Evolutionary conservation across 2,113 vertebrate genomes (phyloP).

Genomic region (Solenodon paradoxus): DNA sequence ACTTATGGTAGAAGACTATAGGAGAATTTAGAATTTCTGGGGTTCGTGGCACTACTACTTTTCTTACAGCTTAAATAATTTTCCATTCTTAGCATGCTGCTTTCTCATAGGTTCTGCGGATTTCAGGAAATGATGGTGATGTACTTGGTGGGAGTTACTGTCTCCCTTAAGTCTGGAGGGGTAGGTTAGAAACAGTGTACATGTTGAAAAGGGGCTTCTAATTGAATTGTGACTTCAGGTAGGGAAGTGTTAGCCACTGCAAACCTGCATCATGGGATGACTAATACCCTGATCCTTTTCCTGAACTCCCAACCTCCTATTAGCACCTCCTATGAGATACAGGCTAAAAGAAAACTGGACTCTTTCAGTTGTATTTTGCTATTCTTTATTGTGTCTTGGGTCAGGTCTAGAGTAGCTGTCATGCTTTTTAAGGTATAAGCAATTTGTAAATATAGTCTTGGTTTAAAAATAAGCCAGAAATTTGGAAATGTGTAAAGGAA

Average conservation of each 20-base stretch:
- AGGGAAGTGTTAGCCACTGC: neutral
- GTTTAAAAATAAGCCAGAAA: neutral
- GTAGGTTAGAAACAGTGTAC: accelerated
- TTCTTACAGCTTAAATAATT: neutral
- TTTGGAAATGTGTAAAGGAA: too few relatives aligned
- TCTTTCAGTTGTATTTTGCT: neutral
- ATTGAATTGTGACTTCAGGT: too few relatives aligned
- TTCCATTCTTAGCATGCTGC: neutral
- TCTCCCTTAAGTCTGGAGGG: neutral
- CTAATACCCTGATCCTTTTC: too few relatives aligned
- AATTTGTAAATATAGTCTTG: neutral
- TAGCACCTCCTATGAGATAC: accelerated
- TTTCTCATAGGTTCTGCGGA: neutral
- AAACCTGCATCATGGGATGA: accelerated
- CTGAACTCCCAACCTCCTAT: neutral
- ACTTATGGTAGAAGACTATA: accelerated
- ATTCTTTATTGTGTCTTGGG: neutral
- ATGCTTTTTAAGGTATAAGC: neutral
- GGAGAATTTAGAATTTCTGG: neutral
- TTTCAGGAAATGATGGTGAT: neutral
- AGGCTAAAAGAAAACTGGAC: neutral
- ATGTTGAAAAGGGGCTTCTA: accelerated
- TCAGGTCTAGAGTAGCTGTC: neutral
- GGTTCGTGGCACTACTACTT: neutral
- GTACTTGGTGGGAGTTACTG: neutral